These are phyloP conservation scores for Pantelozetes paolii DNA, from an alignment of 2,888 invertebrate genomes.

Conservation along the genomic window DNA sequence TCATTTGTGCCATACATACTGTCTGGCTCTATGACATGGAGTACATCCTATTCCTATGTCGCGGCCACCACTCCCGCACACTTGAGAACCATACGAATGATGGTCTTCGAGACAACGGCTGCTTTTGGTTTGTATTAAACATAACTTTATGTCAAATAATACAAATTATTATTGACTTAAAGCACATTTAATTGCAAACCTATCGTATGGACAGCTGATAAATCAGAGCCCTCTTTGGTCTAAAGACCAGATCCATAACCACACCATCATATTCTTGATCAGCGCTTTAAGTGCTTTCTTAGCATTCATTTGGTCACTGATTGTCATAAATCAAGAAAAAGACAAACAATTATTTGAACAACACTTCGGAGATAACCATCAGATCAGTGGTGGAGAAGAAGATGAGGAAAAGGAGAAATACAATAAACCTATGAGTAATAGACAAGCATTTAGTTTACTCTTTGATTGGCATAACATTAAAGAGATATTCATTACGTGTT, in stretches of 20 bases:
- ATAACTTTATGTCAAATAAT: background rate
- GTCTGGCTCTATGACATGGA: constrained; percentile 14
- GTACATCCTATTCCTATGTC: constrained; percentile 6
- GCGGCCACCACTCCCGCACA: constrained; percentile 6
- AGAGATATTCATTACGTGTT: background rate
- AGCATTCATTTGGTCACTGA: background rate
- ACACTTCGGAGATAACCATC: background rate
- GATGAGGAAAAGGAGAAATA: background rate
- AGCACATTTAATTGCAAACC: background rate
- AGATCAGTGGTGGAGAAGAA: background rate
- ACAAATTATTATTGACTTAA: background rate
- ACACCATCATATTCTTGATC: background rate
- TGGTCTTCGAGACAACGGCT: background rate
- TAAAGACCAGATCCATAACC: background rate
- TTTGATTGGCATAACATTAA: constrained; percentile 7
- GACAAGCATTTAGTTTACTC: background rate
- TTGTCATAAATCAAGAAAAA: background rate
- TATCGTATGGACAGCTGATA: background rate
- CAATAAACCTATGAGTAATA: background rate
- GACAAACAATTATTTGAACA: background rate
- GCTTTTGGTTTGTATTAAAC: background rate
- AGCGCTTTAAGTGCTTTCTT: background rate
- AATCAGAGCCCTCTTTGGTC: background rate
- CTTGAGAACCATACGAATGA: background rate
- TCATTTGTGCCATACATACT: constrained; percentile 7